Conservation (phyloP, 1,140 invertebrate genomes). For the Dinothrombium tinctorium region DNA sequence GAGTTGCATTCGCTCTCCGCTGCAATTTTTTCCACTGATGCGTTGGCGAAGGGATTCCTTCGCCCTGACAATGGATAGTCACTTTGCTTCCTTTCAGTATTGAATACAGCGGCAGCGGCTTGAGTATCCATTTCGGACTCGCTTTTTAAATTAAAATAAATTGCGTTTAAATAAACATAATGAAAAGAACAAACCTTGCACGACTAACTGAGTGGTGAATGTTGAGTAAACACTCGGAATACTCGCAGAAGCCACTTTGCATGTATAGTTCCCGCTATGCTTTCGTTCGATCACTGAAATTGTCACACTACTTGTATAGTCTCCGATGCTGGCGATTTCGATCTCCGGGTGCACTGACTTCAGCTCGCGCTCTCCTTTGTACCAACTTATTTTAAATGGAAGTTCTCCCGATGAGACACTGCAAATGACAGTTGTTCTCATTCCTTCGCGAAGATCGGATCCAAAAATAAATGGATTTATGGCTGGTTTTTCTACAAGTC, state of each 20-base stretch:
- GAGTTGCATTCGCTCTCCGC: slow-evolving; percentile 3
- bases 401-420: slow-evolving; percentile 19
- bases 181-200: slow-evolving; percentile 36
- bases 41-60: slow-evolving; percentile 16
- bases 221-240: slow-evolving; percentile 39
- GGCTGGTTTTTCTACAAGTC: slow-evolving; percentile 12
- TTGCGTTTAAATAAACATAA: not conserved
- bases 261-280: slow-evolving; percentile 71
- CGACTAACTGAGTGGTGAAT: slow-evolving; percentile 53
- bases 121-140: slow-evolving; percentile 13
- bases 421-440: slow-evolving; percentile 22
- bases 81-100: slow-evolving; percentile 10
- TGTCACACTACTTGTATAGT: slow-evolving; percentile 12
- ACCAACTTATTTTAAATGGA: slow-evolving; percentile 15
- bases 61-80: slow-evolving; percentile 16
- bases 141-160: slow-evolving; percentile 7
- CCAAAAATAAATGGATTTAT: slow-evolving; percentile 24
- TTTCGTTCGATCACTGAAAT: slow-evolving; percentile 9
- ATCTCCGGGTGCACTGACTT: slow-evolving; percentile 8
- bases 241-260: slow-evolving; percentile 56
- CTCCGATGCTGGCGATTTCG: slow-evolving; percentile 11
- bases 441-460: slow-evolving; percentile 36
- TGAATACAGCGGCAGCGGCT: slow-evolving; percentile 9
- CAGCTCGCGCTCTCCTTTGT: slow-evolving; percentile 13
- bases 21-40: slow-evolving; percentile 16